These are phyloP conservation scores for Polymixis lichenea DNA, from an alignment of 2,888 invertebrate genomes.

Conservation along the genomic window DNA sequence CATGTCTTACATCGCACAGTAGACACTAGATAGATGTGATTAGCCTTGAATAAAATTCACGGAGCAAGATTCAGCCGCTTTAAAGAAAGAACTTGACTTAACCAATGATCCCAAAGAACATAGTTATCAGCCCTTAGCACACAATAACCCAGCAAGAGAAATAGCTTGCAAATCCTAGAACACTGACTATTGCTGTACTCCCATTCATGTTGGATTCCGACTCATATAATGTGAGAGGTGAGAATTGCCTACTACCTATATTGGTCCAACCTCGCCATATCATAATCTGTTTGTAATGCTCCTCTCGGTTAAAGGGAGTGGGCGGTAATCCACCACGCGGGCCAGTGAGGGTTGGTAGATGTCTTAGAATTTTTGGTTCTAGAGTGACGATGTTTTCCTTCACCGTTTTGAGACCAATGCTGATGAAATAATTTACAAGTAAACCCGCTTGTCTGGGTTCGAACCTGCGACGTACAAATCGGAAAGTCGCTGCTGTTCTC, in stretches of 20 bases:
- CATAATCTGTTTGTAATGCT: no score
- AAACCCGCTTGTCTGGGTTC: no score
- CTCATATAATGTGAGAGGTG: background rate
- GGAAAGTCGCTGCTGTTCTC: no score
- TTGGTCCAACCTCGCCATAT: background rate
- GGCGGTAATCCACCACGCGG: no score
- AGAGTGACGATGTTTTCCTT: no score
- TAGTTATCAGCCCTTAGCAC: background rate
- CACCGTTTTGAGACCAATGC: no score
- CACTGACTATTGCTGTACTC: background rate
- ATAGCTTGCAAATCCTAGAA: background rate
- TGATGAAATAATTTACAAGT: no score
- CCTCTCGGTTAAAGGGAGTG: no score
- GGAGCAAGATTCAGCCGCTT: background rate
- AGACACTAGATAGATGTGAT: background rate
- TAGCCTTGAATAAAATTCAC: background rate
- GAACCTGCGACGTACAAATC: no score
- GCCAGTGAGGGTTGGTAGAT: no score
- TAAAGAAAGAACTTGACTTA: no score
- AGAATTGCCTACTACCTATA: background rate
- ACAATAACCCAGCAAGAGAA: background rate
- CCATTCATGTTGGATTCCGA: background rate
- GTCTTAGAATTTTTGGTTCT: no score
- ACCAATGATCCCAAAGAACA: conserved; percentile 4
- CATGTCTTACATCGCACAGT: background rate